Evolutionary conservation across 2,888 invertebrate species (phyloP).

Genomic region (Philereme transversata): DNA sequence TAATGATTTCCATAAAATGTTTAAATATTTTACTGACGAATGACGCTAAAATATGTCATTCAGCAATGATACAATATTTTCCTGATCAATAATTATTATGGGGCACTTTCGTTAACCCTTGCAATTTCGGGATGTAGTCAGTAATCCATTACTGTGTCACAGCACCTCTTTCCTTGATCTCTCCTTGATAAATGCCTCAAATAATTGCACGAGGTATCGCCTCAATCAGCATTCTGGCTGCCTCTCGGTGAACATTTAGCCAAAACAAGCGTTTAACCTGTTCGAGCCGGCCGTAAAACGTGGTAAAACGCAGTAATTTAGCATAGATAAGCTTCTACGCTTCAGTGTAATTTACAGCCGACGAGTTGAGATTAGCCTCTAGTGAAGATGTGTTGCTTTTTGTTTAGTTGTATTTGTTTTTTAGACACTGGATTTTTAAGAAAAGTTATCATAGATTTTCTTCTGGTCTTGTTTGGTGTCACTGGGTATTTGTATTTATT

Average conservation of each 20-base stretch:
- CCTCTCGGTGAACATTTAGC: conserved; percentile 30
- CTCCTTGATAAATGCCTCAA: conserved; percentile 38
- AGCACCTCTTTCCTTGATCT: conserved; percentile 20
- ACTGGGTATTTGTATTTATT: not conserved
- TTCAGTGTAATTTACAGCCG: conserved; percentile 47
- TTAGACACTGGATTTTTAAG: not conserved
- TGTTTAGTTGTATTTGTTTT: conserved; percentile 7
- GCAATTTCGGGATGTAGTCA: conserved; percentile 6
- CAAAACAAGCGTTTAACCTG: conserved; percentile 40
- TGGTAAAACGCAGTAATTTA: conserved; percentile 50
- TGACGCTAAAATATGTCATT: too few species aligned
- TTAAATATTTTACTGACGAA: too few species aligned
- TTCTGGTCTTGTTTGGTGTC: not conserved
- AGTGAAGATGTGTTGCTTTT: conserved; percentile 28
- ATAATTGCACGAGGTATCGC: conserved; percentile 32
- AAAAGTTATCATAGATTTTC: not conserved
- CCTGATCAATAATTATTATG: conserved; percentile 2
- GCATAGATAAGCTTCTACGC: conserved; percentile 54
- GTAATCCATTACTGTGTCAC: conserved; percentile 19
- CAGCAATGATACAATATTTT: not conserved
- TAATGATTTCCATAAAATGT: too few species aligned
- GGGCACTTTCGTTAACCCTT: conserved; percentile 3
- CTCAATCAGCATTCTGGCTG: conserved; percentile 41
- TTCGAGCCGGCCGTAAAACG: conserved; percentile 33
- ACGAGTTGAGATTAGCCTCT: conserved; percentile 45